Conservation (phyloP, 2,797 vertebrate genomes). For the Thamnophis elegans region DNA sequence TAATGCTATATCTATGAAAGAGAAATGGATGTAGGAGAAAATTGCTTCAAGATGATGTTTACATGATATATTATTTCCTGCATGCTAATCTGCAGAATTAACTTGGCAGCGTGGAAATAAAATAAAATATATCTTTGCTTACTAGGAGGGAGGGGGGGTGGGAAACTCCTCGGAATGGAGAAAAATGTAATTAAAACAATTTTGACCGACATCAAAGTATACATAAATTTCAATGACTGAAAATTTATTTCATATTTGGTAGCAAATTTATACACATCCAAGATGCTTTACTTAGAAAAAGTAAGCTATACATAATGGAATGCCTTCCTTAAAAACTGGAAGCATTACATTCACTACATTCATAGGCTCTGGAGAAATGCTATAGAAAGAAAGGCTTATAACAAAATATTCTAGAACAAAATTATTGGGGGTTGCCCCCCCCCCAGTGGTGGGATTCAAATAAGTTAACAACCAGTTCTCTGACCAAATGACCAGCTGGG, state of each 20-base stretch:
- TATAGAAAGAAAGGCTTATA: neutral
- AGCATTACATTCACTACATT: neutral
- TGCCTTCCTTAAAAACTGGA: neutral
- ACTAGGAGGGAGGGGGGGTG: neutral
- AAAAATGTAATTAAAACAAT: neutral
- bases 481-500: too few relatives aligned
- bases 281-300: neutral
- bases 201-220: neutral
- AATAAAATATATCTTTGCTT: neutral
- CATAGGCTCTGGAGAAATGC: neutral
- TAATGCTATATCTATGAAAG: neutral
- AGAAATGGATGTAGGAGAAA: neutral
- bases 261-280: neutral
- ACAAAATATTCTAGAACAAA: neutral
- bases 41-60: neutral
- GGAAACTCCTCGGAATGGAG: neutral
- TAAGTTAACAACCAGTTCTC: too few relatives aligned
- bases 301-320: neutral
- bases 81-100: neutral
- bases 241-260: neutral
- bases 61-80: neutral
- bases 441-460: too few relatives aligned
- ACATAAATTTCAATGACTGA: neutral
- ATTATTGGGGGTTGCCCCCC: neutral
- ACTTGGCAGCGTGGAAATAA: neutral